These are phyloP conservation scores for Sturmia bella DNA, from an alignment of 2,888 invertebrate genomes.

Conservation along the genomic window DNA sequence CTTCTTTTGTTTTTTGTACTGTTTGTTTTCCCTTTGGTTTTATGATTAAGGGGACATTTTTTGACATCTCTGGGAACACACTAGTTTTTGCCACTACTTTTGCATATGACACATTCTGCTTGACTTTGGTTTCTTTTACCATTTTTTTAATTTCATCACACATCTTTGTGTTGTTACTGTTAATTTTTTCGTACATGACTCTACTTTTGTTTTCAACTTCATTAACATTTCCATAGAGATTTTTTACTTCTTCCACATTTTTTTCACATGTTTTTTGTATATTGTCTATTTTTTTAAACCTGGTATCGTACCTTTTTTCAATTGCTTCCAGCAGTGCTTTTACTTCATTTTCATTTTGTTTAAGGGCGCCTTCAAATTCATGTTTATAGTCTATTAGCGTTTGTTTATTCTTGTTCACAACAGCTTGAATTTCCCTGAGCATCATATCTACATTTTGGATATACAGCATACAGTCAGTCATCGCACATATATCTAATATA, in stretches of 20 bases:
- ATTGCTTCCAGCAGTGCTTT: too few species aligned
- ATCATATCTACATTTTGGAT: constrained; percentile 2
- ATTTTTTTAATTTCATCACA: not conserved
- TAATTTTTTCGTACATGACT: not conserved
- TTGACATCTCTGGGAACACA: too few species aligned
- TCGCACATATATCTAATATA: not conserved
- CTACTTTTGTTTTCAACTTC: not conserved
- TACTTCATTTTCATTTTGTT: constrained; percentile 7
- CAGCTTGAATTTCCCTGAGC: not conserved
- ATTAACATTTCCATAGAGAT: too few species aligned
- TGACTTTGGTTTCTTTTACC: not conserved
- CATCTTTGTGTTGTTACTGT: not conserved
- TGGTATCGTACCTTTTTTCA: too few species aligned
- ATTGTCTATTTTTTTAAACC: too few species aligned
- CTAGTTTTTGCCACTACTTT: too few species aligned
- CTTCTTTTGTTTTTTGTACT: too few species aligned
- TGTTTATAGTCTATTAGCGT: not conserved
- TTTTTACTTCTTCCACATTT: not conserved
- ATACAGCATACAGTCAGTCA: constrained; percentile 7
- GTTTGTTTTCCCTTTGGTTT: too few species aligned
- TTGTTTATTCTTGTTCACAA: constrained; percentile 1
- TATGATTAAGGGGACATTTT: too few species aligned
- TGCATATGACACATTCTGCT: too few species aligned
- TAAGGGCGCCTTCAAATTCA: not conserved
- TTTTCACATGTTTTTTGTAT: not conserved